phyloP scores from a whole-genome alignment of 2,113 vertebrate species.

The Melanocharis versteri region DNA sequence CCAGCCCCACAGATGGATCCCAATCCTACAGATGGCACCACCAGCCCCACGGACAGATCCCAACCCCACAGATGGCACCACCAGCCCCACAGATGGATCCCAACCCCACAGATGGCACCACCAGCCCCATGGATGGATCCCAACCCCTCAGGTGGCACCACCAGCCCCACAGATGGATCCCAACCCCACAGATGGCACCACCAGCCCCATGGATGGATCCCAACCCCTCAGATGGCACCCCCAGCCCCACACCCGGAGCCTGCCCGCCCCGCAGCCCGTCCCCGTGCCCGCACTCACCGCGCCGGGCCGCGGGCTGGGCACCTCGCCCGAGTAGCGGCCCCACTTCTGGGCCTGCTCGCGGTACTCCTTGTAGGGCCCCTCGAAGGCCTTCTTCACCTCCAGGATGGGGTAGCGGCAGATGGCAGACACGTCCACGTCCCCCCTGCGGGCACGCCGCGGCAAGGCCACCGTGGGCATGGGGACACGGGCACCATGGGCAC shows the following conservation, averaged over 20 bases:
- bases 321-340: slow-evolving; percentile 80
- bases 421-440: slow-evolving; percentile 88
- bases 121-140: rapidly evolving
- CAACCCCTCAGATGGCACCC: rapidly evolving
- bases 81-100: rapidly evolving
- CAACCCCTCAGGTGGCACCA: background rate
- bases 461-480: rapidly evolving
- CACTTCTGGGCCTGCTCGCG: slow-evolving; percentile 87
- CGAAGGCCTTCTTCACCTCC: slow-evolving; percentile 88
- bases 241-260: background rate
- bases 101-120: too few species aligned
- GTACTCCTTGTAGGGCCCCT: slow-evolving; percentile 92
- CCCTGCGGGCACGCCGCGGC: slow-evolving; percentile 67
- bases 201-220: rapidly evolving
- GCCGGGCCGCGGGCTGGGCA: slow-evolving; percentile 85
- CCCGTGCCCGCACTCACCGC: slow-evolving; percentile 76
- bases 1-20: too few species aligned
- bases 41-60: background rate
- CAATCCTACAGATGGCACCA: too few species aligned
- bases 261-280: rapidly evolving
- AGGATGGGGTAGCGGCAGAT: slow-evolving; percentile 88
- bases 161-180: background rate
- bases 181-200: background rate
- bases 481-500: background rate
- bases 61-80: background rate